phyloP scores from a whole-genome alignment of 2,888 invertebrate genomes.

The Leptarthrus brevirostris region DNA sequence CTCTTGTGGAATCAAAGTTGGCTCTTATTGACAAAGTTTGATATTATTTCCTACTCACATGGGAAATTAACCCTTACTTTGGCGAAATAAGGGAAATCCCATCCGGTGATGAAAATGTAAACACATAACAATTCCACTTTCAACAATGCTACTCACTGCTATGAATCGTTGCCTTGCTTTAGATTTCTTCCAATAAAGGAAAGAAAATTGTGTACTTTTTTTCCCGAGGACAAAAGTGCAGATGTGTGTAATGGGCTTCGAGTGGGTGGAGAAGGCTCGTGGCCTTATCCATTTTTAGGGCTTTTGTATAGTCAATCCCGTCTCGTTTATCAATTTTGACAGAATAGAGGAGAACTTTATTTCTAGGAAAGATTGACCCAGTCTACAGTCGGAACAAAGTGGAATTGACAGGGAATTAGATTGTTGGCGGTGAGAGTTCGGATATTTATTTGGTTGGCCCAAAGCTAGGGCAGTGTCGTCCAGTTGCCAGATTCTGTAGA shows the following conservation, averaged over 20 bases:
- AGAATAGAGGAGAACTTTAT: neutral
- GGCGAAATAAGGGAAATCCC: slow-evolving; percentile 30
- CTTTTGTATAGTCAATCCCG: neutral
- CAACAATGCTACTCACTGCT: slow-evolving; percentile 7
- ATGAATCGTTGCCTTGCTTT: neutral
- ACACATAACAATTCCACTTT: slow-evolving; percentile 27
- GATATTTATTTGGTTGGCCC: too few relatives aligned
- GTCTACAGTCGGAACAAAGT: too few relatives aligned
- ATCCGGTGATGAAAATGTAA: slow-evolving; percentile 44
- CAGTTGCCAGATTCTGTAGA: too few relatives aligned
- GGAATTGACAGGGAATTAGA: too few relatives aligned
- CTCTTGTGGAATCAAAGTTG: slow-evolving; percentile 45
- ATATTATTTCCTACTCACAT: slow-evolving; percentile 45
- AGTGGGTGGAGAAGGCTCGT: neutral
- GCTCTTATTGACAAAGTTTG: slow-evolving; percentile 43
- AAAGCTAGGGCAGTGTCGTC: too few relatives aligned
- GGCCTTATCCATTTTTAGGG: neutral
- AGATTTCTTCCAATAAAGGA: slow-evolving; percentile 15
- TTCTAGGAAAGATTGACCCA: neutral
- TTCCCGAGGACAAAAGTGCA: neutral
- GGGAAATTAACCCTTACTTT: slow-evolving; percentile 47
- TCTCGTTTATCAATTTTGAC: slow-evolving; percentile 12
- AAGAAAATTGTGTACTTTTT: neutral
- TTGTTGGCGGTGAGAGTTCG: too few relatives aligned
- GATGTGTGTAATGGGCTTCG: neutral